These are phyloP conservation scores for Drosophila mayri DNA, from an alignment of 1,140 invertebrate genomes.

Conservation along the genomic window DNA sequence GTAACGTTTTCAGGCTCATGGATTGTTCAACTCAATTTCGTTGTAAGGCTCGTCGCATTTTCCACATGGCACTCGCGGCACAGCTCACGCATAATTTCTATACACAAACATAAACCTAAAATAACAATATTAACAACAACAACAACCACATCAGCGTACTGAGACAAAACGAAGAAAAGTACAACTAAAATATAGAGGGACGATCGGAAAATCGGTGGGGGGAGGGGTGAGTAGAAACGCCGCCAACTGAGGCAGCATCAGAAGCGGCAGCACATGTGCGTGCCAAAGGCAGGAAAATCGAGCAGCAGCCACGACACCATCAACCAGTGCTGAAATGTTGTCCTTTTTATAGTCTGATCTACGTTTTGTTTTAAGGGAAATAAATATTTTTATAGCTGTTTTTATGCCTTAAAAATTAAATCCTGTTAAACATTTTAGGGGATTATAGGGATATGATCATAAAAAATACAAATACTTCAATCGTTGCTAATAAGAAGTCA, in stretches of 20 bases:
- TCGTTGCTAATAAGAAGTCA: neutral
- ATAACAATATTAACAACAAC: constrained; percentile 59
- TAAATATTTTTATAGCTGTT: neutral
- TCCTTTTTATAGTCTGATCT: neutral
- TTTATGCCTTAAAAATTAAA: neutral
- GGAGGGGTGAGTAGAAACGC: neutral
- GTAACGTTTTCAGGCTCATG: neutral
- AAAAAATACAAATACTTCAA: neutral
- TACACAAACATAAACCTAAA: constrained; percentile 58
- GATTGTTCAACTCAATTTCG: constrained; percentile 4
- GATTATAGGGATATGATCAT: neutral
- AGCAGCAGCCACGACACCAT: constrained; percentile 24
- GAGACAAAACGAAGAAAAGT: constrained; percentile 31
- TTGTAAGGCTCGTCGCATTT: constrained; percentile 26
- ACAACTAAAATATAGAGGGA: constrained; percentile 39
- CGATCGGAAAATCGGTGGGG: constrained; percentile 23
- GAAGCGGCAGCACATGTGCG: constrained; percentile 64
- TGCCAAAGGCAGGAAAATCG: constrained; percentile 58
- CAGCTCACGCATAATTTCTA: constrained; percentile 64
- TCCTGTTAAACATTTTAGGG: neutral
- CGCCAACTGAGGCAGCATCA: constrained; percentile 10
- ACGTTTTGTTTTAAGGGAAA: neutral
- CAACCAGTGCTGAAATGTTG: constrained; percentile 1
- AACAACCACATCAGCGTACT: constrained; percentile 24
- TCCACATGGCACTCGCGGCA: constrained; percentile 43